These are phyloP conservation scores for Galeruca laticollis DNA, from an alignment of 2,888 invertebrate species.

Conservation along the genomic window DNA sequence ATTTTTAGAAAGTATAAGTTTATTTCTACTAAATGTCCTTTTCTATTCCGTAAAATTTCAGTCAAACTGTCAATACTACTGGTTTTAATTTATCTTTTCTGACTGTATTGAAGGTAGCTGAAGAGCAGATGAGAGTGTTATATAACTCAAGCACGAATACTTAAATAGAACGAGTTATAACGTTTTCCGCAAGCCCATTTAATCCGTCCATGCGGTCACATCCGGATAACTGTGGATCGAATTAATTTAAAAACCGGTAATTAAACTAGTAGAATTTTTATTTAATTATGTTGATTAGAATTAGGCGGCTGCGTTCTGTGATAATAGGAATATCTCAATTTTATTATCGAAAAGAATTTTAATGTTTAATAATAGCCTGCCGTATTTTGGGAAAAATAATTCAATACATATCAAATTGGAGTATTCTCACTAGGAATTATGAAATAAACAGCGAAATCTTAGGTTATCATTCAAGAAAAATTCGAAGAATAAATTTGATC, in stretches of 20 bases:
- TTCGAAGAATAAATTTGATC: too few relatives aligned
- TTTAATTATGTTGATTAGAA: slow-evolving; percentile 31
- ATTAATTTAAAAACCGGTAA: slow-evolving; percentile 25
- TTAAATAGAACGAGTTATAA: slow-evolving; percentile 1
- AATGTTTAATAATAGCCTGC: too few relatives aligned
- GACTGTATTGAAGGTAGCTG: background rate
- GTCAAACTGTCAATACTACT: too few relatives aligned
- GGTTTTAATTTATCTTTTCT: background rate
- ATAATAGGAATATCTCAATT: background rate
- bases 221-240: slow-evolving; percentile 30
- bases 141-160: background rate
- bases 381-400: background rate
- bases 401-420: background rate
- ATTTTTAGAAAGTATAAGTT: too few relatives aligned
- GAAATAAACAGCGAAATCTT: background rate
- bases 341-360: background rate
- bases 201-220: slow-evolving; percentile 10
- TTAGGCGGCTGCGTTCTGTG: background rate
- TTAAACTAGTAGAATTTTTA: slow-evolving; percentile 26
- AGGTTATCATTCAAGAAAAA: too few relatives aligned
- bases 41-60: too few relatives aligned
- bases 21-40: too few relatives aligned
- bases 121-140: background rate
- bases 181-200: background rate
- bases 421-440: background rate